Conservation (phyloP, 2,797 vertebrate species). For the Oreonectes daqikongensis region DNA sequence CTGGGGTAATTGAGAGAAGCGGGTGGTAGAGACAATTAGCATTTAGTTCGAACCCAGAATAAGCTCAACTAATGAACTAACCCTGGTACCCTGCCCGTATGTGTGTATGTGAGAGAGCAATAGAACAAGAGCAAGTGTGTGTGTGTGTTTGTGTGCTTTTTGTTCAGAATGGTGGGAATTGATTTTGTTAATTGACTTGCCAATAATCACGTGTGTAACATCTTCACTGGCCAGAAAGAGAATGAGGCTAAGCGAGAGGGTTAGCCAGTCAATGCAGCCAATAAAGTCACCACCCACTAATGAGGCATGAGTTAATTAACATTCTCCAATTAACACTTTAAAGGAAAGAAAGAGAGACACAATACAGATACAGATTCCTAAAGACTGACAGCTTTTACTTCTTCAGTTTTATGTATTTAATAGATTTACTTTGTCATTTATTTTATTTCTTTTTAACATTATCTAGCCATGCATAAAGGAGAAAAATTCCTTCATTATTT, state of each 20-base stretch:
- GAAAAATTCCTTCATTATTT: too few species aligned
- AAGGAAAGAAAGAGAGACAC: conserved; percentile 10
- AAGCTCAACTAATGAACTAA: conserved; percentile 54
- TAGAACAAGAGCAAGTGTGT: conserved; percentile 46
- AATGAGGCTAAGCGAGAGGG: conserved; percentile 91
- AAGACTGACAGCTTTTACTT: conserved; percentile 6
- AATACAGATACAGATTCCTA: conserved; percentile 11
- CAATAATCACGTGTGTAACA: conserved; percentile 97
- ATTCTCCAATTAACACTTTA: conserved; percentile 55
- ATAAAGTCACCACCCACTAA: conserved; percentile 84
- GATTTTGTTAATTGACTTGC: conserved; percentile 98
- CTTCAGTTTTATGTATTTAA: not conserved
- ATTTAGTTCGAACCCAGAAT: conserved; percentile 56
- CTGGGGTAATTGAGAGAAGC: conserved; percentile 59
- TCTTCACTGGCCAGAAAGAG: conserved; percentile 91
- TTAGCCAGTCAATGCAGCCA: conserved; percentile 93
- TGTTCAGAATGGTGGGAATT: conserved; percentile 83
- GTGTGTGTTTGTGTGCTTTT: conserved; percentile 68
- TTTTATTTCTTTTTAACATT: too few species aligned
- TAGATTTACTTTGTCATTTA: too few species aligned
- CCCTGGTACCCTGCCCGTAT: conserved; percentile 34
- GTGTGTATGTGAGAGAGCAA: conserved; percentile 11
- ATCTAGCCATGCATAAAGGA: too few species aligned
- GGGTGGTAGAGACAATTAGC: conserved; percentile 58
- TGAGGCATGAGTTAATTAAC: conserved; percentile 70